Evolutionary conservation across 2,888 invertebrate species (phyloP).

Genomic region (Lepidochitona cinerea): DNA sequence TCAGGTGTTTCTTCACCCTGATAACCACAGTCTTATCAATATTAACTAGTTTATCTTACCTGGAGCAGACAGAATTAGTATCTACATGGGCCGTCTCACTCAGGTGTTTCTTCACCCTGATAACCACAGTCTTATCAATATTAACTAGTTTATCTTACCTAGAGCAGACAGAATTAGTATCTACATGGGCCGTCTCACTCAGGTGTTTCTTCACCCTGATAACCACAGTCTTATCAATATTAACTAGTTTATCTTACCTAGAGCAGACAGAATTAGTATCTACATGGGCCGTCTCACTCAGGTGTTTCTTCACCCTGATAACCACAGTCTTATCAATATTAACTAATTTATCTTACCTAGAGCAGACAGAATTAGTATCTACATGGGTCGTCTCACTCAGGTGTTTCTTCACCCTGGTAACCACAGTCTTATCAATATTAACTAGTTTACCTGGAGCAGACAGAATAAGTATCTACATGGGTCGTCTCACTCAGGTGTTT

Average conservation of each 20-base stretch:
- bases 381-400: conserved; percentile 33
- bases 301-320: conserved; percentile 56
- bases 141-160: conserved; percentile 13
- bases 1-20: conserved; percentile 58
- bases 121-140: conserved; percentile 50
- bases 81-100: conserved; percentile 25
- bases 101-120: conserved; percentile 59
- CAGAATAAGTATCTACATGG: conserved; percentile 9
- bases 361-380: conserved; percentile 15
- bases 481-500: conserved; percentile 48
- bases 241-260: conserved; percentile 14
- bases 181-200: conserved; percentile 24
- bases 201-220: conserved; percentile 59
- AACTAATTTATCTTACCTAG: conserved; percentile 14
- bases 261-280: conserved; percentile 17
- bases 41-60: conserved; percentile 10
- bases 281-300: conserved; percentile 32
- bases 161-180: conserved; percentile 16
- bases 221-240: conserved; percentile 50
- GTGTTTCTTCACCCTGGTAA: conserved; percentile 60
- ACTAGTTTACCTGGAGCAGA: conserved; percentile 20
- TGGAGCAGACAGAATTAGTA: conserved; percentile 18
- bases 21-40: conserved; percentile 51
- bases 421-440: conserved; percentile 44
- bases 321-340: conserved; percentile 50